Evolutionary conservation across 2,797 vertebrate species (phyloP).

Genomic region (Cyclura pinguis): DNA sequence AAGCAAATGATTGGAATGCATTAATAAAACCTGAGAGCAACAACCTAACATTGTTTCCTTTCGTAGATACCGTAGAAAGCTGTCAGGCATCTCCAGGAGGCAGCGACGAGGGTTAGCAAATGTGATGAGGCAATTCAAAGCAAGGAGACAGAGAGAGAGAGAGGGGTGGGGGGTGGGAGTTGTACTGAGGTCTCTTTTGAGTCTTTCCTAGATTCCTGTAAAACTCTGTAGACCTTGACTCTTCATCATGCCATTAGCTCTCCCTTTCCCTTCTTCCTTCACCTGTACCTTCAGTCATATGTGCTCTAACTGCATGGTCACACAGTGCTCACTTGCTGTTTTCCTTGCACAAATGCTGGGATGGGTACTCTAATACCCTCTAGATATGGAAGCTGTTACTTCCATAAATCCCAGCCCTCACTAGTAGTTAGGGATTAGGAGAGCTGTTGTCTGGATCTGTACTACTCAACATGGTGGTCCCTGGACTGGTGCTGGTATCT

Average conservation of each 20-base stretch:
- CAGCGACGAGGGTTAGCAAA: conserved; percentile 52
- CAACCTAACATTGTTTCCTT: conserved; percentile 5
- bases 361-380: not conserved
- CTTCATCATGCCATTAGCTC: conserved; percentile 38
- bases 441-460: not conserved
- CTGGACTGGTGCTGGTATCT: no score
- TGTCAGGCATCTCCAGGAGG: conserved; percentile 21
- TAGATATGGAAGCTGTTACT: not conserved
- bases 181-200: conserved; percentile 46
- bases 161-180: conserved; percentile 23
- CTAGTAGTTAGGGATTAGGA: not conserved
- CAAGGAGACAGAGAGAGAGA: not conserved
- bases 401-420: not conserved
- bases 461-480: not conserved
- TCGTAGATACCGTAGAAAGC: conserved; percentile 50
- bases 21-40: conserved; percentile 68
- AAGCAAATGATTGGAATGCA: conserved; percentile 63
- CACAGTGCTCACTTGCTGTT: conserved; percentile 47
- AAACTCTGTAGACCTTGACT: conserved; percentile 56
- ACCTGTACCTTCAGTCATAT: conserved; percentile 36
- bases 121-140: conserved; percentile 50
- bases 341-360: conserved; percentile 49
- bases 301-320: conserved; percentile 48
- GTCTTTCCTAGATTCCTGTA: conserved; percentile 56
- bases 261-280: conserved; percentile 27